Conservation (phyloP, 2,888 invertebrate genomes). For the Sinopyrophorus schimmeli region DNA sequence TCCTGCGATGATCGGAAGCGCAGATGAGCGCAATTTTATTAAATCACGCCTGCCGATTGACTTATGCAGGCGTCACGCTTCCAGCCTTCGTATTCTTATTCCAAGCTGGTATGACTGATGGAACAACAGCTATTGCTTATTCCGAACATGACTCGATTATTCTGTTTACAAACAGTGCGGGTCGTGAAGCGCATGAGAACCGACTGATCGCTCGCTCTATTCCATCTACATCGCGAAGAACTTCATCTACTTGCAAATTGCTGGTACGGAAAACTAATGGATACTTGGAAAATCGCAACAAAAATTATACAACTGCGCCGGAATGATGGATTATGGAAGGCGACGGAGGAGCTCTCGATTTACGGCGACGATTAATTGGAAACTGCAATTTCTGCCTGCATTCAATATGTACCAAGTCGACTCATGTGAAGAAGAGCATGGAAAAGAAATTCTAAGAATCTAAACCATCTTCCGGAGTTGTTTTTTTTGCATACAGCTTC, state of each 20-base stretch:
- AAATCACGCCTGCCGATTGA: conserved; percentile 38
- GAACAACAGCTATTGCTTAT: conserved; percentile 46
- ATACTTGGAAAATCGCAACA: too few relatives aligned
- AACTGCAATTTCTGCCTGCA: too few relatives aligned
- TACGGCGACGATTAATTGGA: too few relatives aligned
- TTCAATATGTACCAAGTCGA: too few relatives aligned
- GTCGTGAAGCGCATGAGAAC: conserved; percentile 50
- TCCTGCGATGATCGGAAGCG: conserved; percentile 37
- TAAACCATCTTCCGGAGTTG: too few relatives aligned
- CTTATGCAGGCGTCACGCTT: conserved; percentile 28
- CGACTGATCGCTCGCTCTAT: conserved; percentile 23
- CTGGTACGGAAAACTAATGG: too few relatives aligned
- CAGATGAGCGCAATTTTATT: conserved; percentile 38
- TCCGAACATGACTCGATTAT: conserved; percentile 52
- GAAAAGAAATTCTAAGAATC: too few relatives aligned
- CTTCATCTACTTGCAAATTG: conserved; percentile 1
- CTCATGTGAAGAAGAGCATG: too few relatives aligned
- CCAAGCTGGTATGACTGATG: conserved; percentile 30
- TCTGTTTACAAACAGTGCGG: conserved; percentile 53
- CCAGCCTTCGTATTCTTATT: conserved; percentile 27
- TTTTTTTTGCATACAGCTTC: too few relatives aligned
- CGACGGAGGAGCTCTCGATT: too few relatives aligned
- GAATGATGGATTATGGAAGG: too few relatives aligned
- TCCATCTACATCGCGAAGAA: conserved; percentile 15
- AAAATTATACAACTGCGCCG: too few relatives aligned